Base-by-base conservation (phyloP, 2,888 invertebrate genomes). In the Chaetogeoica ovagalla region DNA sequence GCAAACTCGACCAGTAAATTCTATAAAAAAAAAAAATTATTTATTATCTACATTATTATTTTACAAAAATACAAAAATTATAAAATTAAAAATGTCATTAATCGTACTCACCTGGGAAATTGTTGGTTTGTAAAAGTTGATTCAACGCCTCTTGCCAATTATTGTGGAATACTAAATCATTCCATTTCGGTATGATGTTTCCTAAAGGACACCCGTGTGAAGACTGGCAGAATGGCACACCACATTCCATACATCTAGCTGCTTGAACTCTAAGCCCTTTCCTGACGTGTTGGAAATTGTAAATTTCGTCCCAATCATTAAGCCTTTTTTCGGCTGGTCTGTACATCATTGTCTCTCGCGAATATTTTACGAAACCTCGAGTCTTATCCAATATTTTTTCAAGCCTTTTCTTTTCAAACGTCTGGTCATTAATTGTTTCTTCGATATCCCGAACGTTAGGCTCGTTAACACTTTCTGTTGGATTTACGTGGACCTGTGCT, bases 101-200 rank as follows among this genome's bases (percentile, higher is more conserved):
- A 68, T 19, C 2, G 52, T 57, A 55, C 83, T 83, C 55, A 88
- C 88, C 92, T n/a, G 99, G 98, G 89, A 99, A 99, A 87, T 99
- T 99, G 86, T 99, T 99, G 0, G 99, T 99, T 88, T 99, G 98
- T 84, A 97, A 87, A 77, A 99, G 89, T 84, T 97, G 97, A 82
- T 92, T 90, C 9, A 98, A 88, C 23, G 99, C 99, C 86, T 97
- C 95, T 83, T 91, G 90, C 98, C 98, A 99, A 85, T 97, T 94
- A 71, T 92, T 93, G 85, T 93, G 91, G 89, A 94, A 98, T n/a
- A 99, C 90, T 30, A 99, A 91, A 86, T 98, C 96, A 87, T 99
- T 99, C 97, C 98, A 99, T 88, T 97, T 97, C 76, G 99, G 99
- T 83, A 99, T 97, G 84, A 99, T 96, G 87, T 99, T 99, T 55